Evolutionary conservation across 2,113 vertebrate species (phyloP), one percentile per base, ranked within the genome.

Genomic region (Ivindomyrus marchei): DNA sequence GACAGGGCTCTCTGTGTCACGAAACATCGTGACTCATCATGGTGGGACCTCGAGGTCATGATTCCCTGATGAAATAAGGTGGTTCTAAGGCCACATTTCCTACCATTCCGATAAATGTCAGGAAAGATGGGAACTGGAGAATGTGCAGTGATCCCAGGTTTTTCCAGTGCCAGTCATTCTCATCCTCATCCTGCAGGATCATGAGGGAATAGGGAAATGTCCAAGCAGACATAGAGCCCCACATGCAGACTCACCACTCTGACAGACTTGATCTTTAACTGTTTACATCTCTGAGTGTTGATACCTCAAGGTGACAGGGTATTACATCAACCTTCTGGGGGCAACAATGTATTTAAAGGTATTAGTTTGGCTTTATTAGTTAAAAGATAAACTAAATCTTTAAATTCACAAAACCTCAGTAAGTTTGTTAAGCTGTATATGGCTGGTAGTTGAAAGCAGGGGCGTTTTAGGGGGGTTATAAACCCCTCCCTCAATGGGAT

Each of bases 31-130:
- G 88, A 89, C 46, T 80, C 88, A 80, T 70, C 31, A 47, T n/a
- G 13, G 66, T 52, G 88, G 49, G 88, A 70, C 80, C 45, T 19
- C 53, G 88, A 89, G 27, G 88, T 89, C 88, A 89, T 77, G 31
- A 46, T 36, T 80, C 46, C 58, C 39, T 31, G 36, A 88, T 39
- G 87, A 66, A 70, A 31, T n/a, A 46, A 58, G 11, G 10, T 31
- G 62, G 9, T 31, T 74, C 42, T 42, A 31, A 85, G 84, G 84
- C 62, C 15, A 47, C 27, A 42, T 31, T 7, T 24, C 42, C 47
- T 39, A 50, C 47, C 21, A 24, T 52, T 45, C 62, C 36, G 27
- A 52, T 77, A 77, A 89, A 46, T 89, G n/a, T 21, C 31, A 31
- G 62, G 88, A 49, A 50, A 80, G 31, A 21, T 24, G 11, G 15